Conservation (phyloP, 2,888 invertebrate species). For the Andrena trimmerana region DNA sequence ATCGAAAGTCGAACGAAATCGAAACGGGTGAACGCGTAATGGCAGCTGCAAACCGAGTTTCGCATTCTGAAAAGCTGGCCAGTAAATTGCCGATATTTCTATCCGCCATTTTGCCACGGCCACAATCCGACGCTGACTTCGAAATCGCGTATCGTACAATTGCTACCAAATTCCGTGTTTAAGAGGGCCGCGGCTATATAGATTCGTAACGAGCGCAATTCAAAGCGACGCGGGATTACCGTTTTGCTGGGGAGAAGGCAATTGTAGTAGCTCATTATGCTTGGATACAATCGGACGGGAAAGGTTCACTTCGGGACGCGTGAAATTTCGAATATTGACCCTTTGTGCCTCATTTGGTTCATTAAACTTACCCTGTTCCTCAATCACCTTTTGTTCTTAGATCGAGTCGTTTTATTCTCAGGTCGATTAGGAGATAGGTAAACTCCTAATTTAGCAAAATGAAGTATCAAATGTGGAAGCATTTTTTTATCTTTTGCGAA, state of each 20-base stretch:
- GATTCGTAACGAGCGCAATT: slow-evolving; percentile 67
- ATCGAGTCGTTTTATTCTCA: background rate
- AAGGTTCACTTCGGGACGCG: slow-evolving; percentile 43
- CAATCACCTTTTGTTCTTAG: background rate
- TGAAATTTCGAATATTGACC: slow-evolving; percentile 58
- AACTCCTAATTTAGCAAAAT: background rate
- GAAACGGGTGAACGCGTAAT: slow-evolving; percentile 30
- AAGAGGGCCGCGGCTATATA: slow-evolving; percentile 53
- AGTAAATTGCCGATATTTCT: slow-evolving; percentile 61
- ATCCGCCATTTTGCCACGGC: slow-evolving; percentile 36
- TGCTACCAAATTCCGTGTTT: slow-evolving; percentile 66
- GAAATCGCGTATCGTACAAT: slow-evolving; percentile 68
- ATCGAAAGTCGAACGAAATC: slow-evolving; percentile 22
- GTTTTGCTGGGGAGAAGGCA: slow-evolving; percentile 59
- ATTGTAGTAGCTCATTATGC: slow-evolving; percentile 66
- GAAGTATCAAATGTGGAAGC: background rate
- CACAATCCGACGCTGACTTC: slow-evolving; percentile 64
- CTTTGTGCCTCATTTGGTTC: slow-evolving; percentile 44
- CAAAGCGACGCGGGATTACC: slow-evolving; percentile 64
- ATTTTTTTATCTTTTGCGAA: background rate
- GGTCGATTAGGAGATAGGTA: background rate
- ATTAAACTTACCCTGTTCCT: slow-evolving; percentile 24
- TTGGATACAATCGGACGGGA: slow-evolving; percentile 51
- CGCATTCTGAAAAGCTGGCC: slow-evolving; percentile 52
- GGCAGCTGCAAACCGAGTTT: slow-evolving; percentile 46